phyloP scores from a whole-genome alignment of 2,113 vertebrate genomes.

The human region GRCh38 chr14:58106501-58107000 shows the following conservation, averaged over 20 bases:
- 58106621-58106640: neutral
- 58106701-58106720: neutral
- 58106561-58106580: neutral
- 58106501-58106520: neutral
- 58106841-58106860: neutral
- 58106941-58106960: constrained; percentile 2
- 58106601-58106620: neutral
- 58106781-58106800: neutral
- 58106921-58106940: neutral
- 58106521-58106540: neutral
- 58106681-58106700: neutral
- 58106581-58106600: neutral
- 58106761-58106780: neutral
- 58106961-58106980: neutral
- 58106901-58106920: neutral
- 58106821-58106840: neutral
- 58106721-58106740: neutral
- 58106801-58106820: neutral
- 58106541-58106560: neutral
- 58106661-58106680: neutral
- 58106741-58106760: neutral
- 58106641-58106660: neutral
- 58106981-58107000: neutral
- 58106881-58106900: neutral
- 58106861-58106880: neutral